phyloP scores from a whole-genome alignment of 2,888 invertebrate genomes.

The Chydorus sphaericus region DNA sequence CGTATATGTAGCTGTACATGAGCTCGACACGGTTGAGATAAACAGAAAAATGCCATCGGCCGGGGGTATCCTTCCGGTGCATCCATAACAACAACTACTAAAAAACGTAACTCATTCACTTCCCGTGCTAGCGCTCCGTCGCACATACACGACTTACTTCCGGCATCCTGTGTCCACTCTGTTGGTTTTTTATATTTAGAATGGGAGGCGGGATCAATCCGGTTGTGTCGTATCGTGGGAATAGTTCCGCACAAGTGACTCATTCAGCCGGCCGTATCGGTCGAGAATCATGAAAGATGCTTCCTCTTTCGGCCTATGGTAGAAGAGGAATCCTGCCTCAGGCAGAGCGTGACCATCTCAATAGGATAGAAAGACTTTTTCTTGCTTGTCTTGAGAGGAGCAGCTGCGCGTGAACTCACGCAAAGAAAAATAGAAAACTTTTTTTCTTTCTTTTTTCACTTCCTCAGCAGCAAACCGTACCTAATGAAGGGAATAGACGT shows the following conservation, averaged over 20 bases:
- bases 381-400: background rate
- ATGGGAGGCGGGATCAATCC: background rate
- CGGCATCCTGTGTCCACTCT: too few relatives aligned
- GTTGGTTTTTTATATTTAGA: too few relatives aligned
- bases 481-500: background rate
- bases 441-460: background rate
- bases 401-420: too few relatives aligned
- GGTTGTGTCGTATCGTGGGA: conserved; percentile 5
- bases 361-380: background rate
- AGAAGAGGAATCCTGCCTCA: background rate
- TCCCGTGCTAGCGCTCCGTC: too few relatives aligned
- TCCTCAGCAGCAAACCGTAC: too few relatives aligned
- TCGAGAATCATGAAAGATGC: background rate
- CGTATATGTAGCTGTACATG: too few relatives aligned
- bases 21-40: too few relatives aligned
- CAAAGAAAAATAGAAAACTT: background rate
- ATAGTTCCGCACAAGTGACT: conserved; percentile 12
- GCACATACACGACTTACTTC: too few relatives aligned
- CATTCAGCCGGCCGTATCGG: conserved; percentile 10
- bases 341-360: conserved; percentile 4
- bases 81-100: too few relatives aligned
- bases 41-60: too few relatives aligned
- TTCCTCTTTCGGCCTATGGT: background rate
- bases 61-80: too few relatives aligned
- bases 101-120: too few relatives aligned